phyloP scores from a whole-genome alignment of 2,888 invertebrate species.

The Parnassius glacialis region DNA sequence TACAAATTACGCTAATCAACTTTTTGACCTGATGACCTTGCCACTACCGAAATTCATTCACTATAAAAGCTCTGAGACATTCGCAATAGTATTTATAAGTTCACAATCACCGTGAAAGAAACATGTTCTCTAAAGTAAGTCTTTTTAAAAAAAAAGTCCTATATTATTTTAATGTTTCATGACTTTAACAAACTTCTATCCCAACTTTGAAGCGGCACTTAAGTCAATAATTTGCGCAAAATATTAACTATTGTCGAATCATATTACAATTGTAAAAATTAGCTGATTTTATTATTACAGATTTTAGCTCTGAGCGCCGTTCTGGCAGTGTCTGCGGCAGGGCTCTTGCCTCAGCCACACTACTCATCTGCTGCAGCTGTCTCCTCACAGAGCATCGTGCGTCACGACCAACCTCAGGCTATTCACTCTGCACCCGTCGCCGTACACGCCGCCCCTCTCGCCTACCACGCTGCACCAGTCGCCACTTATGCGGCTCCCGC shows the following conservation, averaged over 20 bases:
- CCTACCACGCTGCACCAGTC: conserved; percentile 43
- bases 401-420: conserved; percentile 54
- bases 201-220: too few relatives aligned
- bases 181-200: neutral
- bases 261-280: too few relatives aligned
- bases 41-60: neutral
- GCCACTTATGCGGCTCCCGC: conserved; percentile 37
- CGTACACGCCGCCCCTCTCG: conserved; percentile 38
- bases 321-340: conserved; percentile 60
- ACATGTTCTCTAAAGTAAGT: conserved; percentile 38
- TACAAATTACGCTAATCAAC: too few relatives aligned
- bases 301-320: conserved; percentile 60
- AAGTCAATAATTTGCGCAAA: too few relatives aligned
- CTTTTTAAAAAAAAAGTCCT: conserved; percentile 1
- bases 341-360: conserved; percentile 55
- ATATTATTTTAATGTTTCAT: neutral
- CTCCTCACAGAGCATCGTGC: conserved; percentile 58
- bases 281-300: conserved; percentile 39
- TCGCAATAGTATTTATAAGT: neutral
- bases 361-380: conserved; percentile 52
- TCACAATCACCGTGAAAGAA: neutral
- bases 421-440: conserved; percentile 27
- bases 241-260: too few relatives aligned
- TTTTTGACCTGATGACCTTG: conserved; percentile 17
- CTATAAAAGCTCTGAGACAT: neutral